Percentiles rank a stretch among this genome's conserved stretches.
These are phyloP conservation scores for Huso huso DNA, from an alignment of 2,797 vertebrate genomes.

Conservation along the genomic window DNA sequence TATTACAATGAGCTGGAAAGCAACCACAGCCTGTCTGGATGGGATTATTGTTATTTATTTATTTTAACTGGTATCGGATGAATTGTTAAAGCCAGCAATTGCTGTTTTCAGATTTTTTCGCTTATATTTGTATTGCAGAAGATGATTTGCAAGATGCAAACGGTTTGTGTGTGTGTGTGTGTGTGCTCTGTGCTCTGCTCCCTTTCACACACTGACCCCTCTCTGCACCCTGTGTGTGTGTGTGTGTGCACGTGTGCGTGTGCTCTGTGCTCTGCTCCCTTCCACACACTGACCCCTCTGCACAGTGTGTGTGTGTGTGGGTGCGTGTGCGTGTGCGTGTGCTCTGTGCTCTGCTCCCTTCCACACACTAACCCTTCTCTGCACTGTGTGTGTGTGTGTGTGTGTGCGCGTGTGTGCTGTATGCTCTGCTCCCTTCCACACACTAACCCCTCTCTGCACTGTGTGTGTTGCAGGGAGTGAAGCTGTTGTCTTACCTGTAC, in stretches of 20 bases:
- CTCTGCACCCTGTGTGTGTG: background rate
- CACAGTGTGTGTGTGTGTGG: background rate
- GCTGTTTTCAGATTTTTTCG: too few species aligned
- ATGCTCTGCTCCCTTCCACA: background rate
- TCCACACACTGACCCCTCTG: too few species aligned
- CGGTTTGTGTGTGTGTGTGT: background rate
- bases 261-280: background rate
- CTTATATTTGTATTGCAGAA: too few species aligned
- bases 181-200: background rate
- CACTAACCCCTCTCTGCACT: conserved; percentile 16
- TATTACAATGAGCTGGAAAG: too few species aligned
- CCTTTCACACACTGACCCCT: background rate
- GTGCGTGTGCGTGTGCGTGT: background rate
- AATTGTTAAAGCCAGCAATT: too few species aligned
- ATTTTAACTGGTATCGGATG: too few species aligned
- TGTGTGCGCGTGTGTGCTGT: background rate
- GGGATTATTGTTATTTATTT: too few species aligned
- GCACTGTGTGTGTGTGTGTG: background rate
- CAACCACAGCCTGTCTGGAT: too few species aligned
- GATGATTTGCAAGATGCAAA: too few species aligned
- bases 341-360: background rate
- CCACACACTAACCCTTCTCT: conserved; percentile 16
- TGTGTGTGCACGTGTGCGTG: background rate
- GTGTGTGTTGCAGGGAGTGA: conserved; percentile 53
- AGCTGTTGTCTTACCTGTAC: conserved; percentile 65